These are phyloP conservation scores for Rhombomys opimus DNA, from an alignment of 2,113 vertebrate genomes.

Conservation along the genomic window DNA sequence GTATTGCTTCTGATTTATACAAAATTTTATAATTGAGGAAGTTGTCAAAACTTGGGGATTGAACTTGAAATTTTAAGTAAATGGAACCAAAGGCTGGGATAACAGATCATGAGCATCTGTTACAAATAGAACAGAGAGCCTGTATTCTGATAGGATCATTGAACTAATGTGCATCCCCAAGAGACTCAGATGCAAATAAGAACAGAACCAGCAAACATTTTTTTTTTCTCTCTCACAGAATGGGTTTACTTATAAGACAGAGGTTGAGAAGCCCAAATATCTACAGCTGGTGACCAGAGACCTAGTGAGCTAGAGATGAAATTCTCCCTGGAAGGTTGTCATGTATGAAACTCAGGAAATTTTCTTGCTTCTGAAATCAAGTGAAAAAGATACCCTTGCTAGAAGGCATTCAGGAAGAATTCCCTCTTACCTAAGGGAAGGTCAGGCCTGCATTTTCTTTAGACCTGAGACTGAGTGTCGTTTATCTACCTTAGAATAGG, in stretches of 20 bases:
- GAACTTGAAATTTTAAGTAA: neutral
- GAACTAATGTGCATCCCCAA: neutral
- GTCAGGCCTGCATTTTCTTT: neutral
- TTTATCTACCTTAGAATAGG: neutral
- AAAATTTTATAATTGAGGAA: slow-evolving; percentile 51
- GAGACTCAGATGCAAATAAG: neutral
- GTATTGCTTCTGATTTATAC: neutral
- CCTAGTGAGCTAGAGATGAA: neutral
- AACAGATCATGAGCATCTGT: neutral
- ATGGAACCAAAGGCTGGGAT: neutral
- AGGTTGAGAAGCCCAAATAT: neutral
- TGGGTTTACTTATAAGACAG: too few species aligned
- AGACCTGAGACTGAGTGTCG: neutral
- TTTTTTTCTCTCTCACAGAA: neutral
- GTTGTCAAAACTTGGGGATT: slow-evolving; percentile 16
- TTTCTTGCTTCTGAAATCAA: neutral
- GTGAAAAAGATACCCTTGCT: neutral
- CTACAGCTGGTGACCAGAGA: neutral
- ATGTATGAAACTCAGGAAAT: neutral
- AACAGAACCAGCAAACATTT: neutral
- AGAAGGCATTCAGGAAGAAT: neutral
- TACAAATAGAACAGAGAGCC: neutral
- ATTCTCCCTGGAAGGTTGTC: neutral
- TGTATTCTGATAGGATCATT: neutral
- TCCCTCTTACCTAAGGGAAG: neutral